Percentiles rank a stretch among this genome's conserved stretches.
Evolutionary conservation across 1,140 invertebrate genomes (phyloP).

Genomic region (Apis laboriosa): DNA sequence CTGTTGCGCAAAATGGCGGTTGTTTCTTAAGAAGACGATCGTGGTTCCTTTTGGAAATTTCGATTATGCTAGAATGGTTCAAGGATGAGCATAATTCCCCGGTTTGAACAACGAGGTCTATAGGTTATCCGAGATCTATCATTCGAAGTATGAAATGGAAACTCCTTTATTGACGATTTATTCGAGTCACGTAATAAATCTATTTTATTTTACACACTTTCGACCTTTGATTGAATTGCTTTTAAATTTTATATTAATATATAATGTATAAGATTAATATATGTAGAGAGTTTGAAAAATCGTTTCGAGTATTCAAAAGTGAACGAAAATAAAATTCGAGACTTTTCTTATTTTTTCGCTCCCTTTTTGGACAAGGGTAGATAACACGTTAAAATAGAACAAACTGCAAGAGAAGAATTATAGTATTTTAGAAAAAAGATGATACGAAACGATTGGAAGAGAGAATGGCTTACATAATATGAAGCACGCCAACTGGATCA

Average conservation of each 20-base stretch:
- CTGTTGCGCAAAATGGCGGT: not conserved
- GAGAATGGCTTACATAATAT: constrained; percentile 75
- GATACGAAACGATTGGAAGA: not conserved
- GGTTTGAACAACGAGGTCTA: not conserved
- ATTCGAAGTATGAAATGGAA: not conserved
- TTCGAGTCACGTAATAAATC: not conserved
- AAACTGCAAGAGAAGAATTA: constrained; percentile 63
- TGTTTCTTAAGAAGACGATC: not conserved
- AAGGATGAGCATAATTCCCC: not conserved
- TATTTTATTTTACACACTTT: not conserved
- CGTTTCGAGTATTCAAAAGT: too few relatives aligned
- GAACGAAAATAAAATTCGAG: not conserved
- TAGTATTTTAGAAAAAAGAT: not conserved
- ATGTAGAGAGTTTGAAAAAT: not conserved
- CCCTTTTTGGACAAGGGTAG: constrained; percentile 63
- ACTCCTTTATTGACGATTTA: not conserved
- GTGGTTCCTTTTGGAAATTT: not conserved
- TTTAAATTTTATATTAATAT: too few relatives aligned
- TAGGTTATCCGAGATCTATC: not conserved
- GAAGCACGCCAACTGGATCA: constrained; percentile 74
- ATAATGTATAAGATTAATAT: too few relatives aligned
- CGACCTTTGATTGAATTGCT: not conserved
- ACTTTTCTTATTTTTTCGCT: constrained; percentile 51
- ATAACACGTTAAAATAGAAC: constrained; percentile 64
- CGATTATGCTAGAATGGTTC: not conserved